A percentile compares a stretch with the other conserved stretches of the same genome.
phyloP scores from a whole-genome alignment of 2,888 invertebrate genomes.

The Drosophila percnosoma region DNA sequence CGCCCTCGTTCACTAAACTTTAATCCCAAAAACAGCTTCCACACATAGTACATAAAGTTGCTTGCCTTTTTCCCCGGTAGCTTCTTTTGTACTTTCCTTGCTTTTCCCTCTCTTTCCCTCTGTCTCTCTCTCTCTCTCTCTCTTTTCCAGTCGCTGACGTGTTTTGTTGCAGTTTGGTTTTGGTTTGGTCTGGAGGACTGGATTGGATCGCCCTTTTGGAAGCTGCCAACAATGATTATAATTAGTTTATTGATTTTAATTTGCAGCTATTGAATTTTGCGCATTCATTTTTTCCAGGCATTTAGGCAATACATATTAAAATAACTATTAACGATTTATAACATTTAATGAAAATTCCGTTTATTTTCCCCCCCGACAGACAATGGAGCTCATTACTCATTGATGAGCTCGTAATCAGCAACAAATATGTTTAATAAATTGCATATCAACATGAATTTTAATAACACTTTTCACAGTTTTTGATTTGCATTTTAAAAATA shows the following conservation, averaged over 20 bases:
- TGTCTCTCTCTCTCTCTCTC: conserved; percentile 14
- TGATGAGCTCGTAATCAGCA: conserved; percentile 62
- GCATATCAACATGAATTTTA: conserved; percentile 36
- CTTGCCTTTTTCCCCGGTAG: conserved; percentile 31
- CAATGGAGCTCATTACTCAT: conserved; percentile 59
- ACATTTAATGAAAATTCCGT: conserved; percentile 28
- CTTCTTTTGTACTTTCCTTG: conserved; percentile 17
- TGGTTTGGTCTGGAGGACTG: conserved; percentile 58
- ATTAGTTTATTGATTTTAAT: conserved; percentile 71
- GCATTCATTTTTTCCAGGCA: conserved; percentile 38
- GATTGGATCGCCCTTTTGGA: conserved; percentile 26
- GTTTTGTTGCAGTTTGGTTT: conserved; percentile 76
- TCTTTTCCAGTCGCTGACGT: conserved; percentile 62
- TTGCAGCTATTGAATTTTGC: conserved; percentile 66
- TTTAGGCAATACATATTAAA: conserved; percentile 49
- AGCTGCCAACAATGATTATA: conserved; percentile 47
- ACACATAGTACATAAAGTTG: conserved; percentile 47
- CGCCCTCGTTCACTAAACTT: conserved; percentile 36
- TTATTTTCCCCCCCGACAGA: conserved; percentile 18
- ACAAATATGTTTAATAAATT: conserved; percentile 44
- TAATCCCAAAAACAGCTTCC: conserved; percentile 38
- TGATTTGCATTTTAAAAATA: conserved; percentile 62
- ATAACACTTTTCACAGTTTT: conserved; percentile 22
- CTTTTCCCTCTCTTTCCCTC: conserved; percentile 9
- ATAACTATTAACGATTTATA: conserved; percentile 25